phyloP scores from a whole-genome alignment of 2,888 invertebrate genomes.

The Sphaerophoria rueppellii region DNA sequence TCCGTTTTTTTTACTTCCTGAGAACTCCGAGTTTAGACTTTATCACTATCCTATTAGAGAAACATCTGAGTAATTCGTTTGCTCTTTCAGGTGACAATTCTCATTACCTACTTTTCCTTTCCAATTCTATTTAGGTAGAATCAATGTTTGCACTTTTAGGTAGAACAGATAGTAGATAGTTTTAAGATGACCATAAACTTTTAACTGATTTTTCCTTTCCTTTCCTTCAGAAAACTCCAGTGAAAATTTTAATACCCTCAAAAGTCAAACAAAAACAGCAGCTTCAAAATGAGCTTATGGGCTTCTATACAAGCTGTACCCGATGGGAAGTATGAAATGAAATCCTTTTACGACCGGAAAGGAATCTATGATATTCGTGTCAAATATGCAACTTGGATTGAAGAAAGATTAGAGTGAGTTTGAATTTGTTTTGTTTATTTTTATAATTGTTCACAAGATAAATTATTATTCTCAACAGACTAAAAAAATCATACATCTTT shows the following conservation, averaged over 20 bases:
- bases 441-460: not conserved
- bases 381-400: slow-evolving; percentile 93
- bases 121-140: too few species aligned
- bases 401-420: slow-evolving; percentile 91
- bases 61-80: too few species aligned
- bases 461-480: not conserved
- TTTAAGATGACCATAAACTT: too few species aligned
- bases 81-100: too few species aligned
- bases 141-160: too few species aligned
- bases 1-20: too few species aligned
- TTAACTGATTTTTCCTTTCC: not conserved
- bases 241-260: not conserved
- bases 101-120: too few species aligned
- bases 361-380: slow-evolving; percentile 96
- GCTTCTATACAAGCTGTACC: not conserved
- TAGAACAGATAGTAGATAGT: too few species aligned
- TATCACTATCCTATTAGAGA: too few species aligned
- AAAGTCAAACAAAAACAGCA: not conserved
- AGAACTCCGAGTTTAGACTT: too few species aligned
- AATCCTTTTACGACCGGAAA: slow-evolving; percentile 90
- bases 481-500: not conserved
- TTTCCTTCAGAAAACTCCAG: not conserved
- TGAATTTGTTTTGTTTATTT: not conserved
- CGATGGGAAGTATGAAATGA: slow-evolving; percentile 84
- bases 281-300: slow-evolving; percentile 24